These are phyloP conservation scores for Choristoneura fumiferana DNA, from an alignment of 1,140 invertebrate species.

Conservation along the genomic window DNA sequence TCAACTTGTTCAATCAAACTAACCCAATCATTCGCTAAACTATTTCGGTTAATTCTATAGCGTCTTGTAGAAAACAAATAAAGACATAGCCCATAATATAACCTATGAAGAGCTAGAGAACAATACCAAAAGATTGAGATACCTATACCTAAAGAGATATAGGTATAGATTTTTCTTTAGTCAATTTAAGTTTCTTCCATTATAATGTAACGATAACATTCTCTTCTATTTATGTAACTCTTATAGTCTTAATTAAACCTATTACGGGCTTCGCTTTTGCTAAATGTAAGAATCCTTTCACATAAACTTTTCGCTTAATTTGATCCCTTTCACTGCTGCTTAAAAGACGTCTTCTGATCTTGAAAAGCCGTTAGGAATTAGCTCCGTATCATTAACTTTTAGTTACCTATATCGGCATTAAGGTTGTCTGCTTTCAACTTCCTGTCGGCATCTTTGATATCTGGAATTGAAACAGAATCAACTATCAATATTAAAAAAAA, in stretches of 20 bases:
- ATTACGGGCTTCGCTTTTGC: conserved; percentile 10
- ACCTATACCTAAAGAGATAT: neutral
- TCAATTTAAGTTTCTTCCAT: conserved; percentile 14
- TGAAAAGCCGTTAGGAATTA: neutral
- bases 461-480: conserved; percentile 8
- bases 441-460: neutral
- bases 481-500: neutral
- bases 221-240: neutral
- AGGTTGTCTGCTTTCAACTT: conserved; percentile 8
- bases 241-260: conserved; percentile 15
- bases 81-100: too few relatives aligned
- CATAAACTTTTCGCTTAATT: conserved; percentile 17
- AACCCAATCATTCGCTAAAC: too few relatives aligned
- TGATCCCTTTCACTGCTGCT: conserved; percentile 4
- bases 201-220: neutral
- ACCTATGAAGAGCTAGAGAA: too few relatives aligned
- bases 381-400: neutral
- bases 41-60: too few relatives aligned
- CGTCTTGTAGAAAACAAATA: too few relatives aligned
- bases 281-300: conserved; percentile 17
- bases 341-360: conserved; percentile 6
- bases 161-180: neutral
- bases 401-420: conserved; percentile 4
- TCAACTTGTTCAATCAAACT: too few relatives aligned
- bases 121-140: too few relatives aligned